These are phyloP conservation scores for Toxotes lorentzi DNA, from an alignment of 2,797 vertebrate genomes.

Conservation along the genomic window DNA sequence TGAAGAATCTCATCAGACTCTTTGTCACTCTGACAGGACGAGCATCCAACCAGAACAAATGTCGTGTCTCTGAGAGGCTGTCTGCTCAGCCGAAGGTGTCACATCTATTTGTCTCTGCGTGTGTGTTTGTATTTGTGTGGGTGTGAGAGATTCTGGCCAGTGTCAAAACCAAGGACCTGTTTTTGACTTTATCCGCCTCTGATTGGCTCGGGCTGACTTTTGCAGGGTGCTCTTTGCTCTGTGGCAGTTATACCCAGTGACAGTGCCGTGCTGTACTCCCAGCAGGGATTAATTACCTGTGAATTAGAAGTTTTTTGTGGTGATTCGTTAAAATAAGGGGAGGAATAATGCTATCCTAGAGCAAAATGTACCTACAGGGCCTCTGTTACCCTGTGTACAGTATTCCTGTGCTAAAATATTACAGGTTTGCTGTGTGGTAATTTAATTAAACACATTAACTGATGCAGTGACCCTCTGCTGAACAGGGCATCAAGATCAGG, in stretches of 20 bases:
- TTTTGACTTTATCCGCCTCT: neutral
- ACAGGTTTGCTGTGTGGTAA: neutral
- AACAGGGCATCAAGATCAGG: neutral
- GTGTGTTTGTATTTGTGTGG: slow-evolving; percentile 8
- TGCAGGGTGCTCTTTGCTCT: neutral
- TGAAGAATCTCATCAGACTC: slow-evolving; percentile 21
- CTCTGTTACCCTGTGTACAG: no score
- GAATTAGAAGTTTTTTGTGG: neutral
- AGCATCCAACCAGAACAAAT: slow-evolving; percentile 51
- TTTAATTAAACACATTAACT: neutral
- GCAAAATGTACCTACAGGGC: no score
- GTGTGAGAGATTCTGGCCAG: neutral
- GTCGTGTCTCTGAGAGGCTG: slow-evolving; percentile 32
- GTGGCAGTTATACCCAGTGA: neutral
- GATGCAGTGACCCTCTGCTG: neutral
- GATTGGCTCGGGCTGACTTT: neutral
- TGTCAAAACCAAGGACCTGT: neutral
- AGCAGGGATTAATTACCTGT: neutral
- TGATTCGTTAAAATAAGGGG: no score
- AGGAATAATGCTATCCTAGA: no score
- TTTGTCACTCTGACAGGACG: slow-evolving; percentile 30
- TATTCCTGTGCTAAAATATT: neutral
- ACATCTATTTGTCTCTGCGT: slow-evolving; percentile 21
- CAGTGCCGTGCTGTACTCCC: no score
- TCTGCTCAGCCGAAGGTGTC: slow-evolving; percentile 37